Base-by-base conservation (phyloP, 2,797 vertebrate species). In the Scolopax bukidnonensis region DNA sequence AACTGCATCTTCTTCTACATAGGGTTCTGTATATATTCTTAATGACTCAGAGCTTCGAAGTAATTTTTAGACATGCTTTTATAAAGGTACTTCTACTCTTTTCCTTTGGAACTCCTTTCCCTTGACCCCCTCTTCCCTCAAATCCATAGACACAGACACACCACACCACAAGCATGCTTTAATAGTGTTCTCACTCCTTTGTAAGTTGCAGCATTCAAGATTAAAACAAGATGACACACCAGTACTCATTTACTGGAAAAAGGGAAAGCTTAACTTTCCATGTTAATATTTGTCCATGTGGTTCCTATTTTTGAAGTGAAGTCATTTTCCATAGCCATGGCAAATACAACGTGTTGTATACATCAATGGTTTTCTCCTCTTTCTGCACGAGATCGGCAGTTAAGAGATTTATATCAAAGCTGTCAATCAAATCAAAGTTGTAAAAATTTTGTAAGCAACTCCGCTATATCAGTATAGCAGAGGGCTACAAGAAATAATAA, bases 361-460 rank as follows among this genome's bases (percentile, higher is more conserved):
- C 6, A 32, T 24, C 24, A 21, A 1, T 23, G n/a, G 16, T 68
- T 69, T 63, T 40, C 51, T 24, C 41, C 38, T 61, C 32, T 43
- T 89, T 61, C 40, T 75, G 53, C 11, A 8, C 47, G 61, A 70
- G 5, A 74, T 1, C 48, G 7, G 27, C 32, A 87, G 17, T 30
- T 54, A 65, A 43, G 36, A 84, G 7, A 36, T 4, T n/a, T 0
- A 0, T 27, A 69, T 25, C 16, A 77, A 65, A 84, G 28, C n/a
- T 53, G 27, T 38, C 60, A 70, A 48, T 63, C n/a, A 81, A 53
- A 40, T 53, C 25, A 57, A 48, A 21, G 8, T 23, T 50, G 38
- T 59, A 84, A 84, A 86, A 16, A n/a, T 61, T 87, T 57, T 75
- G 48, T 43, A 78, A 89, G 64, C 40, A 71, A 15, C 21, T 76